Conservation (phyloP, 2,888 invertebrate genomes). For the Polydrusus tereticollis region DNA sequence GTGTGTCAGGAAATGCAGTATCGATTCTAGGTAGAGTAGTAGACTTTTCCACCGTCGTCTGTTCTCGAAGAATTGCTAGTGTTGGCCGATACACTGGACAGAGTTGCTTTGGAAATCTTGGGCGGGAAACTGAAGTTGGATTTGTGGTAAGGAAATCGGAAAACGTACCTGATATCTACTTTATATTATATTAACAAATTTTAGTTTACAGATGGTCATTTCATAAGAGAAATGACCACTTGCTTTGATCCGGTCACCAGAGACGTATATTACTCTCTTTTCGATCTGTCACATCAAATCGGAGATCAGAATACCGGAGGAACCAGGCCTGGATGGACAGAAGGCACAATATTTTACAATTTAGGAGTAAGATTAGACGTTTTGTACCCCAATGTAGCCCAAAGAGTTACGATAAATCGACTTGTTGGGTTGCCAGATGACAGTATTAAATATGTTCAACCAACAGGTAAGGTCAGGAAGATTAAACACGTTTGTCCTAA, state of each 20-base stretch:
- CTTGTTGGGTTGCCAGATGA: conserved; percentile 52
- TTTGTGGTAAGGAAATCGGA: conserved; percentile 62
- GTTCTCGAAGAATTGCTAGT: conserved; percentile 27
- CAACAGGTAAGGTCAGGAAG: conserved; percentile 23
- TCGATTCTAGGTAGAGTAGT: conserved; percentile 38
- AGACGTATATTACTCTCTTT: conserved; percentile 70
- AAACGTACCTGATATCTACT: neutral
- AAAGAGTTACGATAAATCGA: conserved; percentile 59
- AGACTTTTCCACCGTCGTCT: conserved; percentile 21
- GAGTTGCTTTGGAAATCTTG: conserved; percentile 66
- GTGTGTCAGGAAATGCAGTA: conserved; percentile 54
- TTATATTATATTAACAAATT: neutral
- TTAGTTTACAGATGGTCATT: conserved; percentile 59
- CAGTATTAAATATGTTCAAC: conserved; percentile 68
- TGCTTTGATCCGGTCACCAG: conserved; percentile 70
- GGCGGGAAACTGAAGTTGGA: conserved; percentile 69
- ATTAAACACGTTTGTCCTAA: too few relatives aligned
- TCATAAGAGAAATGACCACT: conserved; percentile 69
- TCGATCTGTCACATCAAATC: conserved; percentile 67
- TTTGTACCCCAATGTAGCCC: conserved; percentile 58
- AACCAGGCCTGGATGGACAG: conserved; percentile 67
- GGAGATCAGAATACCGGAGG: conserved; percentile 63
- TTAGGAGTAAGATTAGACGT: conserved; percentile 57
- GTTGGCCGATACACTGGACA: conserved; percentile 63
- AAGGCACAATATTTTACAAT: conserved; percentile 68